Evolutionary conservation across 2,888 invertebrate species (phyloP), one percentile per base, ranked within the genome.

Genomic region (Ormyrus labotus): DNA sequence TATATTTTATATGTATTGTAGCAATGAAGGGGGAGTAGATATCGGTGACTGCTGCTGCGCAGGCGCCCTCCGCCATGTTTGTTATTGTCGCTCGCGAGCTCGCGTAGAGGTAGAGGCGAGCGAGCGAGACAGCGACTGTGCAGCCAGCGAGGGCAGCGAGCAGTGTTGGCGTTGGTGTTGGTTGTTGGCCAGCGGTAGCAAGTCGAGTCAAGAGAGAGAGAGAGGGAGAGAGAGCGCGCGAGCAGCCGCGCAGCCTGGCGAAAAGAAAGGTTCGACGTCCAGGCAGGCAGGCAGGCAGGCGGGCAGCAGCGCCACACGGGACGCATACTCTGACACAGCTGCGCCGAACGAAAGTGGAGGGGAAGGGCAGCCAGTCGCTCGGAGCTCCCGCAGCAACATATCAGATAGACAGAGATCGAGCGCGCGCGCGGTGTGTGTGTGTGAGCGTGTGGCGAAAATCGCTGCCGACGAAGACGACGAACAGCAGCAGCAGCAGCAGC

Each of bases 251-350:
- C 10, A 19, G 13, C 9, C 61, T 45, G 10, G 71, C 34, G 57
- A 55, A 48, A 60, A 70, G 76, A 76, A 81, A 81, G 80, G 76
- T 81, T 81, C 80, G 80, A 76, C 67, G 76, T 64, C 67, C 80
- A 68, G 68, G 51, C 60, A 61, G 34, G 19, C 19, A 61, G 4
- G 19, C 19, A 19, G 19, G 13, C 51, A 13, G 48, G 45, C 70
- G 48, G 13, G 70, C 58, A 34, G 34, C 34, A 34, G 34, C 34
- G 34, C 34, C 34, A 64, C 51, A 11, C 13, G 51, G 11, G 60
- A 19, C 51, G 70, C 48, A 60, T 50, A 48, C 34, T 50, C 13
- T 48, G 48, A n/a, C 47, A 19, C 7, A 64, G 48, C 64, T n/a
- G 45, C 64, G 64, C 8, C 64, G 64, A 13, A n/a, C 19, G 9